Evolutionary conservation across 2,888 invertebrate genomes (phyloP).

Genomic region (Dastarcus helophoroides): DNA sequence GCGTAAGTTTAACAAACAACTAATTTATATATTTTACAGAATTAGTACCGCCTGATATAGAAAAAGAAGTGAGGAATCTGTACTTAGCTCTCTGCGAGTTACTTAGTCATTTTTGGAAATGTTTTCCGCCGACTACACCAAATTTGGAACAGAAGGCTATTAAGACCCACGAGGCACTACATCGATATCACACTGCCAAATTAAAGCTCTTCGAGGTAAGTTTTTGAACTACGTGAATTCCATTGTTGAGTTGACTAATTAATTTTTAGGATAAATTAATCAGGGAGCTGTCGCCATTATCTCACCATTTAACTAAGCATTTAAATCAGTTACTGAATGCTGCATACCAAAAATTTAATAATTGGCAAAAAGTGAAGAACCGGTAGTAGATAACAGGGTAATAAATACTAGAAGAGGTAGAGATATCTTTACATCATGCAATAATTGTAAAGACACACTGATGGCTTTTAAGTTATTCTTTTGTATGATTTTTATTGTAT

Average conservation of each 20-base stretch:
- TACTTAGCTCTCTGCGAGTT: constrained; percentile 83
- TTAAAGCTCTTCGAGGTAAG: constrained; percentile 73
- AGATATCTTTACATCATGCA: no score
- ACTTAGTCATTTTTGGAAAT: constrained; percentile 88
- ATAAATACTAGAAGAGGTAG: no score
- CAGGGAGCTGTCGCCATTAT: constrained; percentile 68
- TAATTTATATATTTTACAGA: constrained; percentile 43
- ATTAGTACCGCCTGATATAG: constrained; percentile 70
- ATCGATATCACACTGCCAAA: constrained; percentile 77
- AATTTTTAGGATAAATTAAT: constrained; percentile 62
- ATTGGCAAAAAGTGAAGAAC: constrained; percentile 57
- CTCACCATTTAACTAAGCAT: constrained; percentile 72
- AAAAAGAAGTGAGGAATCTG: constrained; percentile 70
- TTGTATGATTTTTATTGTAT: no score
- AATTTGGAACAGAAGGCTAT: constrained; percentile 66
- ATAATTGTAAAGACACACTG: no score
- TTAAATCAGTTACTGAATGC: constrained; percentile 77
- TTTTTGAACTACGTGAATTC: constrained; percentile 5
- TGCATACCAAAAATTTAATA: constrained; percentile 73
- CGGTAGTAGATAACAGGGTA: no score
- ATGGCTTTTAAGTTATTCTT: no score
- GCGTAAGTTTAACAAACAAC: constrained; percentile 3
- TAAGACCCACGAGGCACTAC: constrained; percentile 82
- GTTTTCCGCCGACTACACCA: constrained; percentile 72
- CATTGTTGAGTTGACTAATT: constrained; percentile 3